These are phyloP conservation scores for Chiroxiphia lanceolata DNA, from an alignment of 2,797 vertebrate genomes.

Conservation along the genomic window DNA sequence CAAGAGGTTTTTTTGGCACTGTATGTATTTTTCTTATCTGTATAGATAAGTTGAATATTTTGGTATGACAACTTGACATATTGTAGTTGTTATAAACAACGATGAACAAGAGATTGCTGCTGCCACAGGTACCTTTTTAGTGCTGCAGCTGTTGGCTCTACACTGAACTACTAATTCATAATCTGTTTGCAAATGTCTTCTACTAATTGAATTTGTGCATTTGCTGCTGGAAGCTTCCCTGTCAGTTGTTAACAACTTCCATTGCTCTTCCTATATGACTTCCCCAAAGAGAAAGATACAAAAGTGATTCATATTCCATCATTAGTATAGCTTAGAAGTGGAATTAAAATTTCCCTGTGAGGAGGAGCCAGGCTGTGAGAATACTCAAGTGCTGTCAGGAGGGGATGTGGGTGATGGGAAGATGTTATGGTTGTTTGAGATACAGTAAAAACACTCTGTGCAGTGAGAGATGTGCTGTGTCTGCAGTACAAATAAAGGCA, in stretches of 20 bases:
- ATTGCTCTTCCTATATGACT: background rate
- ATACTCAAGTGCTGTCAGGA: background rate
- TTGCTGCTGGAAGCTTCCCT: background rate
- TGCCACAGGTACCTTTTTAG: background rate
- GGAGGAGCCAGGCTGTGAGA: background rate
- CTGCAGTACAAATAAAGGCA: background rate
- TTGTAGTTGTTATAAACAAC: background rate
- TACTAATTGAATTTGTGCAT: background rate
- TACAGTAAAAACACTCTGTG: background rate
- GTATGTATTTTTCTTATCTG: conserved; percentile 12
- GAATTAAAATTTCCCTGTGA: background rate
- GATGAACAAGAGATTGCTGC: background rate
- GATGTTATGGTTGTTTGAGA: background rate
- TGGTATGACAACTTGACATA: background rate
- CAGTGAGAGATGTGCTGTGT: background rate
- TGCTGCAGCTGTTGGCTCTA: background rate
- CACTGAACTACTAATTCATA: background rate
- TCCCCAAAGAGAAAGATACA: background rate
- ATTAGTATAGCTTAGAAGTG: background rate
- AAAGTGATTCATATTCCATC: background rate
- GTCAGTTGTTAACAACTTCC: background rate
- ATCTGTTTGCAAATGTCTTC: background rate
- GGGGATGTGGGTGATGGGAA: background rate
- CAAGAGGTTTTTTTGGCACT: background rate
- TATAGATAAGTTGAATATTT: background rate